Conservation (phyloP, 2,888 invertebrate genomes). For the Luffia ferchaultella region DNA sequence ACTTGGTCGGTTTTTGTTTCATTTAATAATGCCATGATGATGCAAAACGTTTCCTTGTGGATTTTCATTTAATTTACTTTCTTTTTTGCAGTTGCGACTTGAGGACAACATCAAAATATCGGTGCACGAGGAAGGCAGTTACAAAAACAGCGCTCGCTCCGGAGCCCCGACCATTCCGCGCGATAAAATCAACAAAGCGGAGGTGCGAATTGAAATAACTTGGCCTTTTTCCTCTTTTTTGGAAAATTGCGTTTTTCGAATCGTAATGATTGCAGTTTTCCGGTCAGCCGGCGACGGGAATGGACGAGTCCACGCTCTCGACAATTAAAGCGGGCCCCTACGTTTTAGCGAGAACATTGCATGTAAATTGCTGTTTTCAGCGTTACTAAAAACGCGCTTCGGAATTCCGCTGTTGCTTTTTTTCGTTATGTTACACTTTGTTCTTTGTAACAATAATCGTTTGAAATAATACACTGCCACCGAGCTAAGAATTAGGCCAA, state of each 20-base stretch:
- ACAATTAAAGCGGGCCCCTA: conserved; percentile 9
- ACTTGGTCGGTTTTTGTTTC: too few species aligned
- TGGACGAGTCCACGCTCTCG: conserved; percentile 5
- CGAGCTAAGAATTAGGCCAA: too few species aligned
- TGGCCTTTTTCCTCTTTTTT: background rate
- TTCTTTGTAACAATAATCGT: background rate
- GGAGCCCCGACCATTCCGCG: background rate
- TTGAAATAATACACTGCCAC: background rate
- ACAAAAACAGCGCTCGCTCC: background rate
- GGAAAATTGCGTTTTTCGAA: conserved; percentile 5
- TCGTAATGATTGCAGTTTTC: conserved; percentile 18
- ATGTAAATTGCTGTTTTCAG: conserved; percentile 5
- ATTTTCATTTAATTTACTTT: too few species aligned
- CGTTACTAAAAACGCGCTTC: background rate
- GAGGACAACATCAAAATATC: background rate
- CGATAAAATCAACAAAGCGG: background rate
- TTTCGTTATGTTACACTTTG: background rate
- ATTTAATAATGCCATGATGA: too few species aligned
- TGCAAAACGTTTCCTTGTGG: too few species aligned
- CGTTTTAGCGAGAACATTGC: background rate
- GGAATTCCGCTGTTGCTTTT: background rate
- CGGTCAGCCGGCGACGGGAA: conserved; percentile 17
- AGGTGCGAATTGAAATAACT: conserved; percentile 5
- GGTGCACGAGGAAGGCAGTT: background rate
- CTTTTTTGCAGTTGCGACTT: too few species aligned